These are phyloP conservation scores for Diphyllodes magnificus DNA, from an alignment of 2,113 vertebrate species.

Conservation along the genomic window DNA sequence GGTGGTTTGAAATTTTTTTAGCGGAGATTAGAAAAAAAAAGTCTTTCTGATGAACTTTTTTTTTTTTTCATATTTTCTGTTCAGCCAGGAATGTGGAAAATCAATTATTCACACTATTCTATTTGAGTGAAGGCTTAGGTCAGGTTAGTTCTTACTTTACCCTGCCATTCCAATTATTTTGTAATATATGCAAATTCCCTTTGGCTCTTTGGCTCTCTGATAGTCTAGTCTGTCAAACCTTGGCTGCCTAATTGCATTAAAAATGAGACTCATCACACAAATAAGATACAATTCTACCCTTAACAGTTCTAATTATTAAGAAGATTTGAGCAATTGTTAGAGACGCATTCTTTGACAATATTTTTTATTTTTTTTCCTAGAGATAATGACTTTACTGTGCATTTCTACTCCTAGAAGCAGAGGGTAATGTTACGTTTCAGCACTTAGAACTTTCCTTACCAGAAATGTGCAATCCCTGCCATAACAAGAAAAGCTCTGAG, in stretches of 20 bases:
- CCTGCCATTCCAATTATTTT: constrained; percentile 50
- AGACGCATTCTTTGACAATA: not conserved
- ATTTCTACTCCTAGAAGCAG: not conserved
- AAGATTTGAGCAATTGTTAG: not conserved
- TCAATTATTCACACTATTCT: constrained; percentile 47
- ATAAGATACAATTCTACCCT: not conserved
- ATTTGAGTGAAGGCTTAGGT: constrained; percentile 37
- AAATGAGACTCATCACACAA: constrained; percentile 47
- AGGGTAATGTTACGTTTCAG: not conserved
- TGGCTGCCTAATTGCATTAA: constrained; percentile 52
- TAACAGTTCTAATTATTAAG: constrained; percentile 1
- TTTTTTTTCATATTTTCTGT: not conserved
- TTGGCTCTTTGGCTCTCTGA: constrained; percentile 37
- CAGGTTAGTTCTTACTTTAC: constrained; percentile 20
- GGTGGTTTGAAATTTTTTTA: not conserved
- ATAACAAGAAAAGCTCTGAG: not conserved
- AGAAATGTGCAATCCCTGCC: not conserved
- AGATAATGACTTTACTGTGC: not conserved
- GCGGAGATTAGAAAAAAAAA: not conserved
- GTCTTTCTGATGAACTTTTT: not conserved
- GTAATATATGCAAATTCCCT: constrained; percentile 58
- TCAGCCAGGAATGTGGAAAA: constrained; percentile 10
- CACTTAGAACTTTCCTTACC: not conserved
- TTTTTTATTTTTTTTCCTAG: not conserved
- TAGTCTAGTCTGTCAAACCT: constrained; percentile 47